Percentiles rank a stretch among this genome's conserved stretches.
Evolutionary conservation across 1,140 invertebrate genomes (phyloP).

Genomic region (Formica exsecta): DNA sequence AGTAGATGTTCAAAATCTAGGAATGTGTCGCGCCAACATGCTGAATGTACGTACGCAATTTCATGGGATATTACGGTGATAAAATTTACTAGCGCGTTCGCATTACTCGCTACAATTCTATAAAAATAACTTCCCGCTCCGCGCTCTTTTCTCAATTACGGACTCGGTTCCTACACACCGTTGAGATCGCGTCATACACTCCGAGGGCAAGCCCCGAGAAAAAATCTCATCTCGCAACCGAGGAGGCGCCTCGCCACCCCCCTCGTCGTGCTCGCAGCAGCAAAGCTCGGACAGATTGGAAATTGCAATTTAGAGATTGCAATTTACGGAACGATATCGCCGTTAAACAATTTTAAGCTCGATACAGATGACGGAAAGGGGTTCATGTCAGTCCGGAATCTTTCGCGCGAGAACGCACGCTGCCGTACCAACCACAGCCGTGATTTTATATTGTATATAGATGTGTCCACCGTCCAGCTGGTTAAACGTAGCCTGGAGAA

Average conservation of each 20-base stretch:
- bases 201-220: slow-evolving; percentile 32
- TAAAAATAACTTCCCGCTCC: slow-evolving; percentile 23
- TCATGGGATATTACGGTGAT: slow-evolving; percentile 50
- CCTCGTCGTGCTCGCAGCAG: not conserved
- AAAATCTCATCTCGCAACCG: slow-evolving; percentile 69
- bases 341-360: slow-evolving; percentile 83
- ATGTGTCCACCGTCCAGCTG: slow-evolving; percentile 1
- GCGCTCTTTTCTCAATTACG: slow-evolving; percentile 22
- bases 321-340: slow-evolving; percentile 79
- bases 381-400: slow-evolving; percentile 54
- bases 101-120: slow-evolving; percentile 47
- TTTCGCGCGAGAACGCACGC: slow-evolving; percentile 60
- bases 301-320: slow-evolving; percentile 75
- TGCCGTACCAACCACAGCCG: not conserved
- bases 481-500: slow-evolving; percentile 26
- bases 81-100: slow-evolving; percentile 26
- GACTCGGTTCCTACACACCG: slow-evolving; percentile 9
- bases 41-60: slow-evolving; percentile 47
- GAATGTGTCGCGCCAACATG: not conserved
- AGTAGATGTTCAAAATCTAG: not conserved
- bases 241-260: not conserved
- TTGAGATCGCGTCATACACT: slow-evolving; percentile 17
- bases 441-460: slow-evolving; percentile 65
- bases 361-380: slow-evolving; percentile 76
- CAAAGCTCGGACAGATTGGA: slow-evolving; percentile 18